Percentiles rank a stretch among this genome's conserved stretches.
These are phyloP conservation scores for Pedetes capensis DNA, from an alignment of 2,113 vertebrate species.

Conservation along the genomic window DNA sequence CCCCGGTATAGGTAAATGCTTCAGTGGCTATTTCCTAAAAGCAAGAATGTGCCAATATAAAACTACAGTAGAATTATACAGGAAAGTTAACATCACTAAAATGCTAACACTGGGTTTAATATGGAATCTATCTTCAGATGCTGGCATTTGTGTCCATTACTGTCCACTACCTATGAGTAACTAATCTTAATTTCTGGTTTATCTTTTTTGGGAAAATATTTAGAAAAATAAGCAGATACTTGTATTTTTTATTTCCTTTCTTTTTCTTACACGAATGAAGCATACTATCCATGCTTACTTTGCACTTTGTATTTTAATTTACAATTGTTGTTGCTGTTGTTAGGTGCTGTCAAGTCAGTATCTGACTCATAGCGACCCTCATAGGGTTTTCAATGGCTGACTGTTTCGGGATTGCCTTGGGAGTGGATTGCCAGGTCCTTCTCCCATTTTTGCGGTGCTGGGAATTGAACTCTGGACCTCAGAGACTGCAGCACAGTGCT, in stretches of 20 bases:
- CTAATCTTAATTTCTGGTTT: not conserved
- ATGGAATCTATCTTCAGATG: not conserved
- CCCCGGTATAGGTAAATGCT: not conserved
- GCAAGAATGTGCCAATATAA: not conserved
- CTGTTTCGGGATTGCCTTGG: too few species aligned
- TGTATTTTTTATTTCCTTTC: not conserved
- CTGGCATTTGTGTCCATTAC: not conserved
- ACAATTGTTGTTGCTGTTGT: too few species aligned
- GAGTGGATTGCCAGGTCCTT: too few species aligned
- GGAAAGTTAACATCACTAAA: not conserved
- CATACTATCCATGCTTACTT: not conserved
- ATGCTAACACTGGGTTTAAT: not conserved
- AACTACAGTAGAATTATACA: not conserved
- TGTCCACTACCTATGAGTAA: not conserved
- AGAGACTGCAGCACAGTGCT: too few species aligned
- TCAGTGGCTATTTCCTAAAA: not conserved
- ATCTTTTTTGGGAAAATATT: not conserved
- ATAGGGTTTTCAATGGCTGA: too few species aligned
- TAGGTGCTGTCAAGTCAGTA: too few species aligned
- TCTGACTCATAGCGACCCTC: too few species aligned
- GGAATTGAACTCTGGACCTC: too few species aligned
- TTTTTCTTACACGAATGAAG: not conserved
- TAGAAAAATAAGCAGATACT: not conserved
- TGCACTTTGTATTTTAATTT: not conserved
- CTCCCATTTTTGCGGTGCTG: too few species aligned